Evolutionary conservation across 2,888 invertebrate genomes (phyloP), one percentile per base, ranked within the genome.

Genomic region (Drosophila nr. medialis): DNA sequence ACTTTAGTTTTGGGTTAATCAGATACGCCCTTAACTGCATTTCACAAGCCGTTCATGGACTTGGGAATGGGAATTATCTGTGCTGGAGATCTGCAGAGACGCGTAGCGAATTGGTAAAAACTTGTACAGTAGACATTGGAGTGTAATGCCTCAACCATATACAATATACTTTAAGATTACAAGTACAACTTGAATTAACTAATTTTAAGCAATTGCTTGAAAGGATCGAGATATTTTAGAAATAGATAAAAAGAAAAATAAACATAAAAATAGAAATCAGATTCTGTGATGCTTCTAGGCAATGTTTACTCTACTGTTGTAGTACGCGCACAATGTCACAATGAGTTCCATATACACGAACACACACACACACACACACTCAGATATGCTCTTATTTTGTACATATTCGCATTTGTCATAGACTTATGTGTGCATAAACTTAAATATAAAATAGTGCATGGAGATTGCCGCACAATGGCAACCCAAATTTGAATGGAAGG

Each of bases 331-430:
- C 29, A 32, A 80, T 80, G 61, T 69, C 62, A 80, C 70, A 75
- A 70, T 80, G 50, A 76, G 49, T 40, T 34, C 48, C 49, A 70
- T 29, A 69, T 59, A 53, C 38, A n/a, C n/a, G n/a, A n/a, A n/a
- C n/a, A 50, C 24, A 62, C 51, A 53, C 27, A 59, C 21, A 54
- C 51, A 45, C 36, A 24, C 27, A 18, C 21, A 36, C 56, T 18
- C 34, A 8, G 42, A 48, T 56, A 32, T 68, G 32, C 30, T 56
- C 55, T 53, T 36, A 45, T 38, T 64, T 63, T 55, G 50, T 72
- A 86, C 70, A 80, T 71, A 80, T 65, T 82, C 76, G 66, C 76
- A 86, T 88, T 76, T 77, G 74, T 72, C 70, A 71, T 64, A 42
- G 27, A 29, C 30, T n/a, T 36, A 24, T 45, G 21, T 63, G 32